These are phyloP conservation scores for Xenus cinereus DNA, from an alignment of 2,113 vertebrate genomes.

Conservation along the genomic window DNA sequence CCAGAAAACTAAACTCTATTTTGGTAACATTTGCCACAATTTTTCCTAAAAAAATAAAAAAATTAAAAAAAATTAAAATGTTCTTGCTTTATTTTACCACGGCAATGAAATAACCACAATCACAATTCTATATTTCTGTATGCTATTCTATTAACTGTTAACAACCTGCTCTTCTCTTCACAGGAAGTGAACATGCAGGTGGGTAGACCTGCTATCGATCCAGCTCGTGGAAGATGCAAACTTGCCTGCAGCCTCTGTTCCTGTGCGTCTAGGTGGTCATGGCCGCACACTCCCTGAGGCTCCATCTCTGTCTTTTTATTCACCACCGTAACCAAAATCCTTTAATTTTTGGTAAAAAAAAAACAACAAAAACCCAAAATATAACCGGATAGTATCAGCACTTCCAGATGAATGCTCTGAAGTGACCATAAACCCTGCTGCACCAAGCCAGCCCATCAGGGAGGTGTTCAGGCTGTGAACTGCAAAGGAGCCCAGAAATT, in stretches of 20 bases:
- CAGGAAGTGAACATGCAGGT: neutral
- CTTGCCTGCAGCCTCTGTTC: neutral
- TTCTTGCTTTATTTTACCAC: neutral
- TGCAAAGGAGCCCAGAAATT: neutral
- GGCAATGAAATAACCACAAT: neutral
- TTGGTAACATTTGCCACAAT: neutral
- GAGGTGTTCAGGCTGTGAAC: neutral
- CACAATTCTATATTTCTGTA: neutral
- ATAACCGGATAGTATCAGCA: neutral
- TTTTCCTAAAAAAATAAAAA: neutral
- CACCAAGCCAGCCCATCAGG: neutral
- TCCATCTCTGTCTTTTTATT: neutral
- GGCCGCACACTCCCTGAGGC: neutral
- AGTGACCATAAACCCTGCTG: neutral
- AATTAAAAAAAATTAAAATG: neutral
- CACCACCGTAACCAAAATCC: neutral
- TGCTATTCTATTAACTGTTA: neutral
- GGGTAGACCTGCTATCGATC: accelerated
- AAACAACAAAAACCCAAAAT: neutral
- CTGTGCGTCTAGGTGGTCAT: neutral
- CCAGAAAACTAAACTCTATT: neutral
- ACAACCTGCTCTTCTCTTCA: neutral
- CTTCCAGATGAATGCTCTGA: neutral
- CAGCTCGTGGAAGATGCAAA: accelerated
- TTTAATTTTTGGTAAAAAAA: neutral